Evolutionary conservation across 2,113 vertebrate genomes (phyloP).

Genomic region (Burhinus oedicnemus): DNA sequence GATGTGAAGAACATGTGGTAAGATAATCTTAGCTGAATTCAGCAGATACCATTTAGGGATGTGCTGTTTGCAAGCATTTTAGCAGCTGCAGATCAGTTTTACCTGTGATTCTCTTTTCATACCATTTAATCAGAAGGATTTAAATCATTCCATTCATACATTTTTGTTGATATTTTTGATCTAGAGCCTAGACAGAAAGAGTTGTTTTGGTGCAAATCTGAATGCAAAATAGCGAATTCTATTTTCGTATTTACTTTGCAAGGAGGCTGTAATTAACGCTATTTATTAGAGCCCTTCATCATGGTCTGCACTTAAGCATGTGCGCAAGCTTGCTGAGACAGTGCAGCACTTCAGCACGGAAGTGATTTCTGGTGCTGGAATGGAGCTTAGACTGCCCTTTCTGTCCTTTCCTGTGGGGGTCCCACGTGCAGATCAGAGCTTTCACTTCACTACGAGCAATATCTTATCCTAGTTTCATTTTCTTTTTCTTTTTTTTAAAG

Average conservation of each 20-base stretch:
- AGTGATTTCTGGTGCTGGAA: neutral
- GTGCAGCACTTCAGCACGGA: neutral
- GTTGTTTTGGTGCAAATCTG: neutral
- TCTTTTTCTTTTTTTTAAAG: neutral
- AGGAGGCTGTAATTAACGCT: neutral
- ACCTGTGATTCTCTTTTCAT: neutral
- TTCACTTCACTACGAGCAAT: neutral
- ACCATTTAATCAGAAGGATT: neutral
- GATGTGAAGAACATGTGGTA: neutral
- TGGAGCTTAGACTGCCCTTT: neutral
- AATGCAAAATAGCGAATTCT: neutral
- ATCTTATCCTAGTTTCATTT: neutral
- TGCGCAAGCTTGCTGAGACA: neutral
- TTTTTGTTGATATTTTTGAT: neutral
- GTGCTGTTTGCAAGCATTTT: neutral
- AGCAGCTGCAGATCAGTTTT: neutral
- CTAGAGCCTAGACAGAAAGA: neutral
- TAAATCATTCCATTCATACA: neutral
- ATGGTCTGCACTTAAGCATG: accelerated
- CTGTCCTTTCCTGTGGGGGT: neutral
- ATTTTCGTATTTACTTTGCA: neutral
- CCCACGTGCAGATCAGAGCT: neutral
- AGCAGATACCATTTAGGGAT: neutral
- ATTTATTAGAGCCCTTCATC: neutral
- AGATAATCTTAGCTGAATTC: neutral